Evolutionary conservation across 1,140 invertebrate genomes (phyloP).

Genomic region (Cataglyphis hispanica): DNA sequence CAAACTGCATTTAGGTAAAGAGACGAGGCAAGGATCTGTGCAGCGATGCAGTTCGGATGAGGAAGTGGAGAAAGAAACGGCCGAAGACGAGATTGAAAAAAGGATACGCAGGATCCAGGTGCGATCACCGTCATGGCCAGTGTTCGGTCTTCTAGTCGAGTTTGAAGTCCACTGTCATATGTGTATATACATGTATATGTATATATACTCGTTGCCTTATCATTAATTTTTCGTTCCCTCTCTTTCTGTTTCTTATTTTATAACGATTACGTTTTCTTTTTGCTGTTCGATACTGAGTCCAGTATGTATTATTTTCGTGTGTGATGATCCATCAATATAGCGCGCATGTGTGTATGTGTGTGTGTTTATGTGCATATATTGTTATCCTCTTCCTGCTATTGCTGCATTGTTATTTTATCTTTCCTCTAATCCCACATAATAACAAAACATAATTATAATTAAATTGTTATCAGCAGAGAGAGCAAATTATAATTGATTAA

Average conservation of each 20-base stretch:
- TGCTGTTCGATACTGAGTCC: slow-evolving; percentile 11
- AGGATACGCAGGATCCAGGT: slow-evolving; percentile 83
- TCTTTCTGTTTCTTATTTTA: slow-evolving; percentile 18
- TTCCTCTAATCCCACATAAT: background rate
- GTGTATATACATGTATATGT: slow-evolving; percentile 44
- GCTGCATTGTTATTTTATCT: background rate
- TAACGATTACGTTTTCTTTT: slow-evolving; percentile 16
- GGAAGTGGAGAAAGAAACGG: slow-evolving; percentile 78
- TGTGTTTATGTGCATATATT: slow-evolving; percentile 15
- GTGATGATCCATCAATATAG: slow-evolving; percentile 14
- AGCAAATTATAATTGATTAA: background rate
- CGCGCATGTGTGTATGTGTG: background rate
- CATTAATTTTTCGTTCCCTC: slow-evolving; percentile 47
- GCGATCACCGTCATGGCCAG: slow-evolving; percentile 78
- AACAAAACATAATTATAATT: background rate
- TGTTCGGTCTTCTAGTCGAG: slow-evolving; percentile 73
- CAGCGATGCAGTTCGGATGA: slow-evolving; percentile 74
- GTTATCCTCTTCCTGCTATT: background rate
- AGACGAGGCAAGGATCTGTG: slow-evolving; percentile 72
- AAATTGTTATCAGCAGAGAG: background rate
- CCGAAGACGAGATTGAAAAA: slow-evolving; percentile 75
- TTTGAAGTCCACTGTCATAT: slow-evolving; percentile 54
- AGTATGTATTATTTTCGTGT: slow-evolving; percentile 45
- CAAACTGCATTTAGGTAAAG: slow-evolving; percentile 83
- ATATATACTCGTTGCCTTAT: slow-evolving; percentile 37